A percentile compares a stretch with the other conserved stretches of the same genome.
These are phyloP conservation scores for Crotophaga sulcirostris DNA, from an alignment of 2,113 vertebrate genomes.

Conservation along the genomic window DNA sequence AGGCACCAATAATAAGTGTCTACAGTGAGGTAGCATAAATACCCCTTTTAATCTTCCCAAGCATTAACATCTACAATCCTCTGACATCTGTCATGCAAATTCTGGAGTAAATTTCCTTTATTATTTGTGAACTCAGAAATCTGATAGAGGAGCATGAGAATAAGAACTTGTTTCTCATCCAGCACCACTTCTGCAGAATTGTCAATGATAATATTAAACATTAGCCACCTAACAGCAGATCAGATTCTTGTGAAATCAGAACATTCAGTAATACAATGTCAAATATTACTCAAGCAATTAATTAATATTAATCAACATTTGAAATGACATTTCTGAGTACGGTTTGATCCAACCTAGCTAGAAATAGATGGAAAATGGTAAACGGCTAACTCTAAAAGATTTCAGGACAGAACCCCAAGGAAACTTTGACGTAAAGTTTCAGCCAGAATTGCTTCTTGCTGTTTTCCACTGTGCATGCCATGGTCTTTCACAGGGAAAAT, in stretches of 20 bases:
- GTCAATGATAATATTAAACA: background rate
- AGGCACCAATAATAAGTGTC: background rate
- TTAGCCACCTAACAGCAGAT: background rate
- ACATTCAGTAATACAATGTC: background rate
- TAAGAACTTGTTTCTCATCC: background rate
- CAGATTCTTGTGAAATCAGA: background rate
- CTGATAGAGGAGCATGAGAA: background rate
- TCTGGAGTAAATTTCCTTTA: background rate
- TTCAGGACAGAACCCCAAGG: background rate
- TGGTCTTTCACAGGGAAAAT: background rate
- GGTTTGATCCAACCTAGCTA: background rate
- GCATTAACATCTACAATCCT: background rate
- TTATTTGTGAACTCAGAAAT: background rate
- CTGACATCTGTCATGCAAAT: background rate
- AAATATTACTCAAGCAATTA: background rate
- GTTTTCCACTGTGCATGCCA: background rate
- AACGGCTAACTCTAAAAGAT: background rate
- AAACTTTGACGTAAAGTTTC: background rate
- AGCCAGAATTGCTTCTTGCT: background rate
- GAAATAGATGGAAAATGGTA: background rate
- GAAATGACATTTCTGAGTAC: background rate
- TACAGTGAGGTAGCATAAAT: background rate
- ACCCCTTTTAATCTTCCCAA: background rate
- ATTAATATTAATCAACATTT: background rate
- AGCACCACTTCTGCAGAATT: background rate